Evolutionary conservation across 2,888 invertebrate genomes (phyloP).

Genomic region (Diabrotica balteata): DNA sequence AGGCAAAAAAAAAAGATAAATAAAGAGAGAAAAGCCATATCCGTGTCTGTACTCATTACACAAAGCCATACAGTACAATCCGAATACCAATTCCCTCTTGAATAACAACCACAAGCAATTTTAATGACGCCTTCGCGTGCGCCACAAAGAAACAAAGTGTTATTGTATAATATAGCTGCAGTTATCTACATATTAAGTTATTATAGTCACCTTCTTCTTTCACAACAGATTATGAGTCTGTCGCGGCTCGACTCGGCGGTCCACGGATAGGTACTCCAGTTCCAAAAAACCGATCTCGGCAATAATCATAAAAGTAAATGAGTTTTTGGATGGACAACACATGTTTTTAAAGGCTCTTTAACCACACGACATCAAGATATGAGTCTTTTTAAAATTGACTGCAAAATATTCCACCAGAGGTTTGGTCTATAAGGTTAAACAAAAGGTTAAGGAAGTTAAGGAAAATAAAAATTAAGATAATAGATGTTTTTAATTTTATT

Average conservation of each 20-base stretch:
- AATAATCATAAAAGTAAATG: constrained; percentile 13
- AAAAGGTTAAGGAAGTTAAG: too few species aligned
- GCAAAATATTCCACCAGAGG: neutral
- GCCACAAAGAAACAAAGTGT: neutral
- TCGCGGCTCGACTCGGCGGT: neutral
- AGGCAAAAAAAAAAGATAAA: too few species aligned
- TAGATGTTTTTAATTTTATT: too few species aligned
- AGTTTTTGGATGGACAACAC: constrained; percentile 4
- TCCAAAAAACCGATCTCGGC: constrained; percentile 4
- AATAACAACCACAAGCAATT: neutral
- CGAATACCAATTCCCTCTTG: too few species aligned
- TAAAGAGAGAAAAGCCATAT: too few species aligned
- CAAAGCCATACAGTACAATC: too few species aligned
- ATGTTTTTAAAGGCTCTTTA: constrained; percentile 2
- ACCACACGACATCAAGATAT: constrained; percentile 6
- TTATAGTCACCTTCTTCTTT: neutral
- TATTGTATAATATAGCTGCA: constrained; percentile 5
- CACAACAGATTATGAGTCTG: neutral
- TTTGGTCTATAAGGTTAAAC: too few species aligned
- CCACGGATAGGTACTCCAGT: neutral
- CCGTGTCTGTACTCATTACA: too few species aligned
- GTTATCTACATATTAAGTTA: constrained; percentile 5
- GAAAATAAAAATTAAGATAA: too few species aligned
- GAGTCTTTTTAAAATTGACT: neutral
- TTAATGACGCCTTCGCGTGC: neutral